phyloP scores from a whole-genome alignment of 2,113 vertebrate species.

The Aleadryas rufinucha region DNA sequence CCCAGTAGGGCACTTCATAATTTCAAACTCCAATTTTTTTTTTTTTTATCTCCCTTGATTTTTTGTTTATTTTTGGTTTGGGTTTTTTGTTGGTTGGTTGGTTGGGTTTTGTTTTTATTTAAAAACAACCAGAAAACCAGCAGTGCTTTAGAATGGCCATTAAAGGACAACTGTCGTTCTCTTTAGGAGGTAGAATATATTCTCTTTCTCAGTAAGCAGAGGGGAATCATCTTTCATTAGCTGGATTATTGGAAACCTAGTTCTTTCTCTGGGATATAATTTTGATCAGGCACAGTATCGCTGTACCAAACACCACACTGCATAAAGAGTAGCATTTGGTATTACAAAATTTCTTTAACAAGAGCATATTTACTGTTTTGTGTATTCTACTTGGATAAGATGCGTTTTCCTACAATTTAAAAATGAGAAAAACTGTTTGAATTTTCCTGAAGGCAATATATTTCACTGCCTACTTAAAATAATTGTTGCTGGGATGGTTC shows the following conservation, averaged over 20 bases:
- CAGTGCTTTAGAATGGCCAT: background rate
- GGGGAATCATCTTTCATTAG: background rate
- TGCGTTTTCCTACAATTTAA: background rate
- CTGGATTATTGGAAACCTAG: background rate
- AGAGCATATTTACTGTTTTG: background rate
- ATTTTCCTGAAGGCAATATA: background rate
- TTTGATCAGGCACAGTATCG: background rate
- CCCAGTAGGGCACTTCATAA: background rate
- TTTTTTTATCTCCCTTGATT: background rate
- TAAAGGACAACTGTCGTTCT: background rate
- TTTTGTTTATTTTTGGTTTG: background rate
- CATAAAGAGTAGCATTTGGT: background rate
- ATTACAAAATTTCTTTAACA: background rate
- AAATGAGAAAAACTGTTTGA: background rate
- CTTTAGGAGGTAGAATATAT: background rate
- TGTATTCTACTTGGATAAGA: background rate
- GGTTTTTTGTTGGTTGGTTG: fast-evolving
- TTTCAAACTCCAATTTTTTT: fast-evolving
- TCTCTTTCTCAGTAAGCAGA: background rate
- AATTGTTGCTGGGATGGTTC: background rate
- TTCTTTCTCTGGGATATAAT: background rate
- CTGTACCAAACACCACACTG: background rate
- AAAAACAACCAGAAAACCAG: background rate
- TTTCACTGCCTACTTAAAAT: background rate
- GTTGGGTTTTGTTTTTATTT: background rate